These are phyloP conservation scores for Coelopa frigida DNA, from an alignment of 1,140 invertebrate species.

Conservation along the genomic window DNA sequence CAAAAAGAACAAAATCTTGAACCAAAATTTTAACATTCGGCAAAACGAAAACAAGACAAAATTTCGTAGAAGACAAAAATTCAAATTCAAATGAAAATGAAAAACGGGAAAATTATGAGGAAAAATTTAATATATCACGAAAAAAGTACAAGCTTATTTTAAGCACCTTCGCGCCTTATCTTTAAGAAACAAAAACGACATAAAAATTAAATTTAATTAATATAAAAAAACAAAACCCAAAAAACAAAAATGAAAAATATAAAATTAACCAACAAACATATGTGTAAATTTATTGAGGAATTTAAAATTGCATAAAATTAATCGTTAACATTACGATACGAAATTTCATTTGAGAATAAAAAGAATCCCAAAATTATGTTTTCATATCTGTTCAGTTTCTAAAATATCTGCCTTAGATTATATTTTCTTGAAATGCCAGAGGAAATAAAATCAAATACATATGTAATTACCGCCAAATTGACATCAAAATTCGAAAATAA, in stretches of 20 bases:
- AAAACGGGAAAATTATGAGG: conserved; percentile 17
- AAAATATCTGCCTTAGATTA: conserved; percentile 58
- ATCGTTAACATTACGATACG: neutral
- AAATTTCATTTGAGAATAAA: neutral
- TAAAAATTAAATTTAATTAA: conserved; percentile 25
- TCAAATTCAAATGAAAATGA: conserved; percentile 13
- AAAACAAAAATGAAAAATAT: conserved; percentile 13
- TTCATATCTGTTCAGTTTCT: conserved; percentile 6
- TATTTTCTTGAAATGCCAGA: conserved; percentile 45
- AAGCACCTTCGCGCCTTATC: conserved; percentile 67
- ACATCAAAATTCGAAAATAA: neutral
- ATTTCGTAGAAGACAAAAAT: conserved; percentile 12
- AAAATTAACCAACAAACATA: conserved; percentile 16
- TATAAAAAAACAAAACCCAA: conserved; percentile 15
- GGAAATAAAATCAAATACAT: conserved; percentile 13
- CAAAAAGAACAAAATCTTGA: conserved; percentile 16
- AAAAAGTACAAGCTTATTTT: conserved; percentile 67
- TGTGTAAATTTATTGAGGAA: conserved; percentile 1
- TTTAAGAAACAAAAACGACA: conserved; percentile 50
- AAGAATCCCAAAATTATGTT: neutral
- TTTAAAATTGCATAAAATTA: neutral
- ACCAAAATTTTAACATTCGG: conserved; percentile 18
- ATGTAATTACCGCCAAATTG: conserved; percentile 6
- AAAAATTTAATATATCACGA: conserved; percentile 52
- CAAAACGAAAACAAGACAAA: conserved; percentile 10